Percentiles rank a stretch among this genome's conserved stretches.
Conservation (phyloP, 1,140 invertebrate genomes). For the Pachyrhynchus sulphureomaculatus region DNA sequence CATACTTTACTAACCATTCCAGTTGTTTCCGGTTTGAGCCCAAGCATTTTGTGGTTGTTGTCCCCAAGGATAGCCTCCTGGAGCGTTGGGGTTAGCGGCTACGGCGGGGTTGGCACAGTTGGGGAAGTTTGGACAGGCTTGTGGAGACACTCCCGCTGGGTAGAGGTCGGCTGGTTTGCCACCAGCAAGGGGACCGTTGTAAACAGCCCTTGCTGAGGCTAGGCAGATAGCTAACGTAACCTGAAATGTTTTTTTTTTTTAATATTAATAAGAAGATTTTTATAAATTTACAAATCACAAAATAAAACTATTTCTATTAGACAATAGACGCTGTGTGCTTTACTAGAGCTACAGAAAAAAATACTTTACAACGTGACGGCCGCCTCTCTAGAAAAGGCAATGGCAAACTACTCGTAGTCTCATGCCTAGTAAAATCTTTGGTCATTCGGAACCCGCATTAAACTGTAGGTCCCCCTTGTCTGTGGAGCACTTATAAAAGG, state of each 20-base stretch:
- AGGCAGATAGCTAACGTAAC: constrained; percentile 45
- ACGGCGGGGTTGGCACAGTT: constrained; percentile 50
- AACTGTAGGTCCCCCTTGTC: too few species aligned
- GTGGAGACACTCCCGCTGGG: constrained; percentile 51
- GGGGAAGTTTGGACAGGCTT: constrained; percentile 53
- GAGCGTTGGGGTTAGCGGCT: constrained; percentile 41
- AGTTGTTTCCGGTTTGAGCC: constrained; percentile 17
- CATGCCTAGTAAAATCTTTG: too few species aligned
- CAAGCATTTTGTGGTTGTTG: constrained; percentile 22
- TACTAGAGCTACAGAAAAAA: too few species aligned
- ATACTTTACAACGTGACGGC: too few species aligned
- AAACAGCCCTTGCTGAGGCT: constrained; percentile 41
- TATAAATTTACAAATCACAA: too few species aligned
- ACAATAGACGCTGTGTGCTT: too few species aligned
- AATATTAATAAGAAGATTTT: too few species aligned
- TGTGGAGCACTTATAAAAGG: too few species aligned
- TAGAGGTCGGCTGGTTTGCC: constrained; percentile 47
- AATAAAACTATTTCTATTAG: too few species aligned
- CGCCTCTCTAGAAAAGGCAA: too few species aligned
- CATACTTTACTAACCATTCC: constrained; percentile 21
- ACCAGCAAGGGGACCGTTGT: constrained; percentile 49
- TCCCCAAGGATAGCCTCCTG: constrained; percentile 28
- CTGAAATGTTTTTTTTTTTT: constrained; percentile 39
- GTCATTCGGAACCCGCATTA: too few species aligned
- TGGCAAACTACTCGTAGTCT: too few species aligned